A percentile compares a stretch with the other conserved stretches of the same genome.
Evolutionary conservation across 2,888 invertebrate species (phyloP).

Genomic region (Serrognathus titanus): DNA sequence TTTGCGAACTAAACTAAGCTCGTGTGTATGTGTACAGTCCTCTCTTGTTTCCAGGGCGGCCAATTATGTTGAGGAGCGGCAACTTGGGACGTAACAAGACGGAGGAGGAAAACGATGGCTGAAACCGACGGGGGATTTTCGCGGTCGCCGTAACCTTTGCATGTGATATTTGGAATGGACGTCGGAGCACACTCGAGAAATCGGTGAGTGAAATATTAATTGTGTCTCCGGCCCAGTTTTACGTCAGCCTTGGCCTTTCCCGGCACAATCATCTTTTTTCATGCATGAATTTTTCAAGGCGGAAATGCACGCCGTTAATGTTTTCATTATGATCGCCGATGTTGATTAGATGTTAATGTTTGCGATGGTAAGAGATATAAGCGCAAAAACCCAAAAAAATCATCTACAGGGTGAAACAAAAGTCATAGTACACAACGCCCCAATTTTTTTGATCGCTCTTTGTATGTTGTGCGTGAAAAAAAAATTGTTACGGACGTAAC

Average conservation of each 20-base stretch:
- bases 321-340: too few species aligned
- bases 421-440: too few species aligned
- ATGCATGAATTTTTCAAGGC: conserved; percentile 5
- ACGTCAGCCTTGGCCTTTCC: background rate
- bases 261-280: too few species aligned
- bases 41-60: conserved; percentile 4
- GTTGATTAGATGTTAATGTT: too few species aligned
- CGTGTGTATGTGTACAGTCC: background rate
- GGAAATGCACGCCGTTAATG: background rate
- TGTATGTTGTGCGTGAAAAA: too few species aligned
- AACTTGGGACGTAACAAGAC: background rate
- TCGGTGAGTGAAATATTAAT: conserved; percentile 26
- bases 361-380: too few species aligned
- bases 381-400: too few species aligned
- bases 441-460: too few species aligned
- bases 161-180: conserved; percentile 22
- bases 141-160: conserved; percentile 24
- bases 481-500: too few species aligned
- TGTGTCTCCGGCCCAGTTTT: conserved; percentile 10
- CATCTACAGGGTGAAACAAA: too few species aligned
- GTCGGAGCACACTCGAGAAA: conserved; percentile 11
- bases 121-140: background rate
- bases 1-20: background rate
- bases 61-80: background rate
- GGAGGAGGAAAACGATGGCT: background rate